These are phyloP conservation scores for Neoascia interrupta DNA, from an alignment of 2,888 invertebrate genomes.

Conservation along the genomic window DNA sequence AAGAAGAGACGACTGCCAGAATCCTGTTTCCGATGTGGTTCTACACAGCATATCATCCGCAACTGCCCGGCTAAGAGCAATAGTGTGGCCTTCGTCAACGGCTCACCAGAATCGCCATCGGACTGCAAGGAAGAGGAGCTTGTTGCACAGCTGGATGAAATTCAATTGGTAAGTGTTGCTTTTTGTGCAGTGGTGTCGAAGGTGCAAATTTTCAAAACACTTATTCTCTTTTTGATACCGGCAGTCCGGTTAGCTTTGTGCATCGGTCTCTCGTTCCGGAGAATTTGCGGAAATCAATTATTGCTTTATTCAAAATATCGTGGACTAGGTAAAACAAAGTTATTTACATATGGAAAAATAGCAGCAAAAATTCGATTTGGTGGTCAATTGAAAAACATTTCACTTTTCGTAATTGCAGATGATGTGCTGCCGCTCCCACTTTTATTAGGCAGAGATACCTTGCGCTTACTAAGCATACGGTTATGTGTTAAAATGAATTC, in stretches of 20 bases:
- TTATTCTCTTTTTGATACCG: constrained; percentile 20
- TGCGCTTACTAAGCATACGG: constrained; percentile 3
- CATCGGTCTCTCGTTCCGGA: constrained; percentile 6
- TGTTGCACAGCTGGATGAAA: not conserved
- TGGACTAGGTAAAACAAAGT: constrained; percentile 18
- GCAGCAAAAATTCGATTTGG: not conserved
- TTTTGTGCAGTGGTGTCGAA: constrained; percentile 3
- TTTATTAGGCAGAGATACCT: constrained; percentile 15
- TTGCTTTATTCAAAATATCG: constrained; percentile 7
- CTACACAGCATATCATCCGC: constrained; percentile 18
- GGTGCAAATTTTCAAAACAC: not conserved
- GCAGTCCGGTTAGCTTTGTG: constrained; percentile 21
- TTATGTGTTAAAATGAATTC: constrained; percentile 23
- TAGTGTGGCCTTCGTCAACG: not conserved
- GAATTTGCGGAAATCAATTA: not conserved
- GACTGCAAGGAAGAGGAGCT: not conserved
- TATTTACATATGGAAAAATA: constrained; percentile 17
- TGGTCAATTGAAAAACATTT: constrained; percentile 14
- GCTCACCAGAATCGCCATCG: not conserved
- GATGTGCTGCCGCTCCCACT: constrained; percentile 16
- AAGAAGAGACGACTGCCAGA: not conserved
- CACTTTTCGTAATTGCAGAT: constrained; percentile 17
- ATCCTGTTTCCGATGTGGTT: constrained; percentile 36
- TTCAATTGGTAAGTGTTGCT: constrained; percentile 16
- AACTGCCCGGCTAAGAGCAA: constrained; percentile 16